phyloP scores from a whole-genome alignment of 2,113 vertebrate species.

The Leiothrix lutea region DNA sequence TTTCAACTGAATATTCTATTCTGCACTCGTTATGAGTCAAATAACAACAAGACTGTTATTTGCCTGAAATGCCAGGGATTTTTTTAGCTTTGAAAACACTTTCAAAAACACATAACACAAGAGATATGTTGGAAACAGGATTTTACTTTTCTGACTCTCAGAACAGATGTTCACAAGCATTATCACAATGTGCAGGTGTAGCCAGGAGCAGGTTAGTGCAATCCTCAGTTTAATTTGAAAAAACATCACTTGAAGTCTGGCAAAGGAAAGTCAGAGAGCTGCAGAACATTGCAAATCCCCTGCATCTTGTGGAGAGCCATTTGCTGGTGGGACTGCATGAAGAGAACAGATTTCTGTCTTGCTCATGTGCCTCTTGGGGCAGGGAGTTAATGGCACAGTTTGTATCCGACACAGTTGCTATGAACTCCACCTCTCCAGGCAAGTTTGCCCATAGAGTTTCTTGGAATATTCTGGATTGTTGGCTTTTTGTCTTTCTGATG shows the following conservation, averaged over 20 bases:
- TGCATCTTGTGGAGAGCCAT: not conserved
- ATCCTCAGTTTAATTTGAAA: not conserved
- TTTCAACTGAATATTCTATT: not conserved
- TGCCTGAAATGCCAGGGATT: not conserved
- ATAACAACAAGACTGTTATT: not conserved
- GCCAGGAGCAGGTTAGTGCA: not conserved
- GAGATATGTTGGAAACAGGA: not conserved
- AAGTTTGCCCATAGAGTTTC: not conserved
- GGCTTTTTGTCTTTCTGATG: not conserved
- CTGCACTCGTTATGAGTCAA: not conserved
- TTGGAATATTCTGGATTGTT: not conserved
- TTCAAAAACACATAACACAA: not conserved
- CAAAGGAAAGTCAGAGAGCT: not conserved
- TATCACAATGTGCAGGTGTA: not conserved
- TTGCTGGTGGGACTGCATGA: not conserved
- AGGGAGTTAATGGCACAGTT: not conserved
- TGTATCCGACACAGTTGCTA: not conserved
- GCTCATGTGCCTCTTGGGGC: accelerated
- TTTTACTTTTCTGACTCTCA: not conserved
- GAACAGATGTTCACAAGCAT: not conserved
- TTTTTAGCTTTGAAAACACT: not conserved
- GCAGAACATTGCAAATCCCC: not conserved
- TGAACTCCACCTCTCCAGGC: not conserved
- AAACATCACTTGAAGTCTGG: not conserved
- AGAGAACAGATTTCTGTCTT: not conserved